phyloP scores from a whole-genome alignment of 2,113 vertebrate genomes.

The Pachyramphus minor region DNA sequence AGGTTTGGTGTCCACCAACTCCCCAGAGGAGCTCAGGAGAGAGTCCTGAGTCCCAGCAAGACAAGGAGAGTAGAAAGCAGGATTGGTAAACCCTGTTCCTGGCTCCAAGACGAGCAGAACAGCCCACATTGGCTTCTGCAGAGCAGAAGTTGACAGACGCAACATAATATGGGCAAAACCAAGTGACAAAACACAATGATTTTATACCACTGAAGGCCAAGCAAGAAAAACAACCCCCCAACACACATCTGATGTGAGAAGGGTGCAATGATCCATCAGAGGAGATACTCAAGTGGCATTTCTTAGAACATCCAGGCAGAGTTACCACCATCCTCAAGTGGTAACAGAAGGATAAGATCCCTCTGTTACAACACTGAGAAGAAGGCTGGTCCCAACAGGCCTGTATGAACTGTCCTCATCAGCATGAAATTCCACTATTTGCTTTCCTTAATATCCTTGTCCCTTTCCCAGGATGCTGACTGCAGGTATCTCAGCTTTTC shows the following conservation, averaged over 20 bases:
- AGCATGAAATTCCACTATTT: background rate
- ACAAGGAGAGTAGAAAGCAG: background rate
- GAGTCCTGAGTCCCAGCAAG: background rate
- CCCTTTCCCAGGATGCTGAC: background rate
- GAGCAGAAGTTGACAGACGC: background rate
- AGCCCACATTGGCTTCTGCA: background rate
- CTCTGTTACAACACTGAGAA: background rate
- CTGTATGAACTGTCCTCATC: background rate
- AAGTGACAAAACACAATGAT: background rate
- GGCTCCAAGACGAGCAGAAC: background rate
- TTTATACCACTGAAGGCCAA: background rate
- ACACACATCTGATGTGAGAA: background rate
- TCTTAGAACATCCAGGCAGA: background rate
- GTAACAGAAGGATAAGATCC: background rate
- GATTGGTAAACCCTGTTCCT: background rate
- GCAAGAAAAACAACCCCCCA: background rate
- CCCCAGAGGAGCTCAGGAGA: background rate
- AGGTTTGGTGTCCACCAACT: background rate
- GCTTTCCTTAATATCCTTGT: background rate
- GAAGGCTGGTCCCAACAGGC: background rate
- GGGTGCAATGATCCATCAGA: background rate
- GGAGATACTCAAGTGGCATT: background rate
- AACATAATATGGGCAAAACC: fast-evolving
- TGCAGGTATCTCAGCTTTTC: background rate
- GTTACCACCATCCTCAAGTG: background rate